Evolutionary conservation across 1,140 invertebrate species (phyloP).

Genomic region (Melanaphis sacchari): DNA sequence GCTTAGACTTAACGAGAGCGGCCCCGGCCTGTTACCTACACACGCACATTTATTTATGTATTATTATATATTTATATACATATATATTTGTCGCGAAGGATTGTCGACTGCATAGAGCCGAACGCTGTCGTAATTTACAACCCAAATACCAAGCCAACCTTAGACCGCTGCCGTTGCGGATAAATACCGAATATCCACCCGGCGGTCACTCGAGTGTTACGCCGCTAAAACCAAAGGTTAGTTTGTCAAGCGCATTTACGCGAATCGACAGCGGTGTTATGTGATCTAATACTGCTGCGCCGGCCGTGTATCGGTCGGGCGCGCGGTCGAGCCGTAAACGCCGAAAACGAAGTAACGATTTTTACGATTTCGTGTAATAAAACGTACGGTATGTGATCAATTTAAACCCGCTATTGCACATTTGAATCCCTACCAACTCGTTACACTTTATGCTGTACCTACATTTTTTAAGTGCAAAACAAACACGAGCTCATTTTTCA

Average conservation of each 20-base stretch:
- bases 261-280: not conserved
- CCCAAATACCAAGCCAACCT: conserved; percentile 54
- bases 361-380: not conserved
- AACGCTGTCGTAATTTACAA: conserved; percentile 39
- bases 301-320: not conserved
- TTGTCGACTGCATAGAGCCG: not conserved
- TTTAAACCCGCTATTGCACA: not conserved
- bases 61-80: not conserved
- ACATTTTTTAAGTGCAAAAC: not conserved
- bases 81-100: conserved; percentile 36
- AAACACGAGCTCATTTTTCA: not conserved
- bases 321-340: not conserved
- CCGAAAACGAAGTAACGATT: not conserved
- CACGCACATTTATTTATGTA: not conserved
- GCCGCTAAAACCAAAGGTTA: not conserved
- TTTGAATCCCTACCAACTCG: not conserved
- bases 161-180: not conserved
- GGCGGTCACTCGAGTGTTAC: conserved; percentile 33
- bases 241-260: not conserved
- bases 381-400: not conserved
- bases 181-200: conserved; percentile 53
- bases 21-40: not conserved
- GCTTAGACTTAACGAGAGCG: conserved; percentile 21
- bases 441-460: too few relatives aligned
- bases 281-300: not conserved